Percentiles rank a stretch among this genome's conserved stretches.
phyloP scores from a whole-genome alignment of 2,113 vertebrate species.

The Scolopax mira region DNA sequence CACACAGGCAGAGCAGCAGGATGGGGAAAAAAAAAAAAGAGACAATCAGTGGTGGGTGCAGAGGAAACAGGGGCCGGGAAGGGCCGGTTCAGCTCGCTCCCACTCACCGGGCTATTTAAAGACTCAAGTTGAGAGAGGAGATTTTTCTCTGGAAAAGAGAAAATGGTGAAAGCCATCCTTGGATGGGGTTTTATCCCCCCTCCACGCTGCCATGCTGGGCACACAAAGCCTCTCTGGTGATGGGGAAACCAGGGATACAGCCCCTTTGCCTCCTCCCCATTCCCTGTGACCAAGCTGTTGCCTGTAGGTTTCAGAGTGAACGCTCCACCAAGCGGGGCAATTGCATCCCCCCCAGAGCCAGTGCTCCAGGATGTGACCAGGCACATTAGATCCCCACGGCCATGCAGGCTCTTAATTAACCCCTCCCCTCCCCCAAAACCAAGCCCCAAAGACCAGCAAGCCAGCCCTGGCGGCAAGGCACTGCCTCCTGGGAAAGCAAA shows the following conservation, averaged over 20 bases:
- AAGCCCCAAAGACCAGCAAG: background rate
- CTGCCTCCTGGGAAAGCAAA: background rate
- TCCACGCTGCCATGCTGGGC: rapidly evolving
- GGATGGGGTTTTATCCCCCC: no score
- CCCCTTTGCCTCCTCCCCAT: background rate
- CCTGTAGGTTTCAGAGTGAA: background rate
- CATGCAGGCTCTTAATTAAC: background rate
- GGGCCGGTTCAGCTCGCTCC: background rate
- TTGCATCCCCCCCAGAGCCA: rapidly evolving
- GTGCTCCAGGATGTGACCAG: rapidly evolving
- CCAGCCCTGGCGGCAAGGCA: rapidly evolving
- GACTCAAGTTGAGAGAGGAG: background rate
- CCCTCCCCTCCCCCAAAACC: background rate
- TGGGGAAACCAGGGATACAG: rapidly evolving
- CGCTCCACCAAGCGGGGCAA: rapidly evolving
- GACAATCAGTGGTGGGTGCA: background rate
- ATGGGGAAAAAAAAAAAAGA: background rate
- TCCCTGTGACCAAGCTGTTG: rapidly evolving
- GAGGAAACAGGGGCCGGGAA: background rate
- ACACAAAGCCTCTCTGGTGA: background rate
- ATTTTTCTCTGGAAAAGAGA: background rate
- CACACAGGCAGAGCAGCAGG: background rate
- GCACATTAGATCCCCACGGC: rapidly evolving
- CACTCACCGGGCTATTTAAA: background rate
- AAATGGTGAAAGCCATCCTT: background rate